These are phyloP conservation scores for Microcebus murinus DNA, from an alignment of 2,113 vertebrate genomes.

Conservation along the genomic window DNA sequence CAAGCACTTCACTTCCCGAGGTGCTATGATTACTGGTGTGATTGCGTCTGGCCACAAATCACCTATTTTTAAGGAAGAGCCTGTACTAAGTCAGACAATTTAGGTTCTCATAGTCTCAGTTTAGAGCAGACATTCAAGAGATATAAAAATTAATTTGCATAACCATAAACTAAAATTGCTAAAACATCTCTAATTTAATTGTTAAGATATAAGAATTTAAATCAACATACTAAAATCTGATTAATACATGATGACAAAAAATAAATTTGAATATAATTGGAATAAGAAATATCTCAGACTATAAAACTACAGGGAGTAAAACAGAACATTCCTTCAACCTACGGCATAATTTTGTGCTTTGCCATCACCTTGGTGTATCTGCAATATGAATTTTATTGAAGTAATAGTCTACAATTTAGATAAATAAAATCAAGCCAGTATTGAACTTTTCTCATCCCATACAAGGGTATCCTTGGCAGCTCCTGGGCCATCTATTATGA, in stretches of 20 bases:
- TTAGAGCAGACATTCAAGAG: slow-evolving; percentile 36
- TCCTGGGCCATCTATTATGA: slow-evolving; percentile 75
- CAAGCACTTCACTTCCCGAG: no score
- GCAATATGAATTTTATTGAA: slow-evolving; percentile 72
- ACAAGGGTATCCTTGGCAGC: slow-evolving; percentile 71
- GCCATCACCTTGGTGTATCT: slow-evolving; percentile 64
- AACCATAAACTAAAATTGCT: slow-evolving; percentile 33
- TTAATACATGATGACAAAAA: slow-evolving; percentile 38
- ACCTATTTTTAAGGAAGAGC: not conserved
- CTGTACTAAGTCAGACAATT: not conserved
- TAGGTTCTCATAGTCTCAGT: not conserved
- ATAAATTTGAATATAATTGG: slow-evolving; percentile 54
- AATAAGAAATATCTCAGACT: slow-evolving; percentile 47
- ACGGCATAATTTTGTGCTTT: slow-evolving; percentile 69
- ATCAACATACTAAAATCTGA: slow-evolving; percentile 52
- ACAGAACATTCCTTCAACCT: slow-evolving; percentile 58
- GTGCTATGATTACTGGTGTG: no score
- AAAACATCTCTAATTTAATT: slow-evolving; percentile 36
- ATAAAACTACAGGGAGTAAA: slow-evolving; percentile 50
- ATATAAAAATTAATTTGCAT: slow-evolving; percentile 55
- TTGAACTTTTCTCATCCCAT: slow-evolving; percentile 71
- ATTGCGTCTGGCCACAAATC: not conserved
- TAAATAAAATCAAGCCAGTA: slow-evolving; percentile 79
- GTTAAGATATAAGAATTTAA: slow-evolving; percentile 51
- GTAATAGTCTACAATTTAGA: slow-evolving; percentile 73